Evolutionary conservation across 2,797 vertebrate genomes (phyloP).

Genomic region (Yasuhikotakia modesta): DNA sequence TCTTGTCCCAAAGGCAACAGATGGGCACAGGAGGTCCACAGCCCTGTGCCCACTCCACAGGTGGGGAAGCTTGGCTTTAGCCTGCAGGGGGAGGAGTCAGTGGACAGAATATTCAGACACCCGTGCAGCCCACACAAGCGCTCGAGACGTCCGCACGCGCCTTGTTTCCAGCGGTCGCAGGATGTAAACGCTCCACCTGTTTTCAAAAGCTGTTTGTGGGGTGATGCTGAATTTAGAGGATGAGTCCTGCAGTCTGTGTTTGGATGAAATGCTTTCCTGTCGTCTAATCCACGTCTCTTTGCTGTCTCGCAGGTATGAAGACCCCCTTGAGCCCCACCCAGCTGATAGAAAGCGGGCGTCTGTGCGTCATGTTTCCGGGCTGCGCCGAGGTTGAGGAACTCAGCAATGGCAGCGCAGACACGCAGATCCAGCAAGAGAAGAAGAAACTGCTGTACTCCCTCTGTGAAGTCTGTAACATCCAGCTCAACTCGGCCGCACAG

Average conservation of each 20-base stretch:
- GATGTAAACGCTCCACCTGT: conserved; percentile 37
- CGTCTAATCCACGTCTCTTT: not conserved
- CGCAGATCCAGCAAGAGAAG: conserved; percentile 72
- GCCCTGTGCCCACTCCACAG: conserved; percentile 39
- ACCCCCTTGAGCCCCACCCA: conserved; percentile 77
- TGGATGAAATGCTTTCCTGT: not conserved
- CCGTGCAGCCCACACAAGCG: conserved; percentile 44
- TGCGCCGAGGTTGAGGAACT: conserved; percentile 78
- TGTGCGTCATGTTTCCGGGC: conserved; percentile 74
- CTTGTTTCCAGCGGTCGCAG: not conserved
- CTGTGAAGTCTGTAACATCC: conserved; percentile 87
- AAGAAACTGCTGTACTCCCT: conserved; percentile 84
- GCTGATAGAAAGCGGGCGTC: conserved; percentile 78
- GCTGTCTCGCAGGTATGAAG: conserved; percentile 75
- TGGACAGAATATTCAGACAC: conserved; percentile 37
- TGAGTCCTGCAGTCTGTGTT: conserved; percentile 35
- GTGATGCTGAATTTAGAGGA: conserved; percentile 32
- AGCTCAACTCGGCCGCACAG: conserved; percentile 85
- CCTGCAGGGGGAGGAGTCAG: conserved; percentile 32
- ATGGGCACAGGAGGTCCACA: conserved; percentile 57
- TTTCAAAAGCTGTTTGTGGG: conserved; percentile 19
- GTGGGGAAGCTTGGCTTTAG: conserved; percentile 41
- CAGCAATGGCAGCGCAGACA: conserved; percentile 69
- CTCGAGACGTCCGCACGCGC: conserved; percentile 27
- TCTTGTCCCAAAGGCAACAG: conserved; percentile 51